These are phyloP conservation scores for Pachyrhynchus sulphureomaculatus DNA, from an alignment of 1,140 invertebrate genomes.

Conservation along the genomic window DNA sequence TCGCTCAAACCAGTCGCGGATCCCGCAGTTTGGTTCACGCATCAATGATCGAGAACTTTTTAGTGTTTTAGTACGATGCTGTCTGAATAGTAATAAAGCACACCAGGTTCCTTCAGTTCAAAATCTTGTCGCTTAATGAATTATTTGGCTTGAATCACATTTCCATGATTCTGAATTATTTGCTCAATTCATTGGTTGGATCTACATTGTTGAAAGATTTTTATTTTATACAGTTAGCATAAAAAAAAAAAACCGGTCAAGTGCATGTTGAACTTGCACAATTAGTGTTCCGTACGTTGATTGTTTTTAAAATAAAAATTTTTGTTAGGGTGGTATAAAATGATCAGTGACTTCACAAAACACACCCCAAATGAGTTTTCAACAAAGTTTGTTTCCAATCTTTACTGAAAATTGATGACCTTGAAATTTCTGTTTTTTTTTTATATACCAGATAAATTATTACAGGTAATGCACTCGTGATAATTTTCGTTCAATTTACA, in stretches of 20 bases:
- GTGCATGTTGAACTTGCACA: too few species aligned
- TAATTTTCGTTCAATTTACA: too few species aligned
- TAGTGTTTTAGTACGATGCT: constrained; percentile 39
- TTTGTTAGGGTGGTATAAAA: too few species aligned
- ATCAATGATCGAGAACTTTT: constrained; percentile 47
- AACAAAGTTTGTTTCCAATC: too few species aligned
- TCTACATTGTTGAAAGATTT: constrained; percentile 22
- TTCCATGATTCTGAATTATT: constrained; percentile 29
- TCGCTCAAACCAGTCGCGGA: constrained; percentile 45
- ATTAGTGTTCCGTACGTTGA: neutral
- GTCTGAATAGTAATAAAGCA: constrained; percentile 34
- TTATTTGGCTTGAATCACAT: constrained; percentile 22
- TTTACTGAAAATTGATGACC: too few species aligned
- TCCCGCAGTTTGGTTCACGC: constrained; percentile 46
- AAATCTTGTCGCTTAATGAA: constrained; percentile 28
- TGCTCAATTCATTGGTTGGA: constrained; percentile 29
- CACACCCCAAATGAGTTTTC: too few species aligned
- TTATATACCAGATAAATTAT: neutral
- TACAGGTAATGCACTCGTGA: too few species aligned
- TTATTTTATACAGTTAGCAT: neutral
- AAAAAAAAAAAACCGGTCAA: too few species aligned
- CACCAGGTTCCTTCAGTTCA: constrained; percentile 14
- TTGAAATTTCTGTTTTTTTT: too few species aligned
- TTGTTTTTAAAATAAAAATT: too few species aligned
- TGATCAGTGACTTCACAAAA: too few species aligned